Evolutionary conservation across 2,113 vertebrate genomes (phyloP).

Genomic region (Neolamprologus tretocephalus): DNA sequence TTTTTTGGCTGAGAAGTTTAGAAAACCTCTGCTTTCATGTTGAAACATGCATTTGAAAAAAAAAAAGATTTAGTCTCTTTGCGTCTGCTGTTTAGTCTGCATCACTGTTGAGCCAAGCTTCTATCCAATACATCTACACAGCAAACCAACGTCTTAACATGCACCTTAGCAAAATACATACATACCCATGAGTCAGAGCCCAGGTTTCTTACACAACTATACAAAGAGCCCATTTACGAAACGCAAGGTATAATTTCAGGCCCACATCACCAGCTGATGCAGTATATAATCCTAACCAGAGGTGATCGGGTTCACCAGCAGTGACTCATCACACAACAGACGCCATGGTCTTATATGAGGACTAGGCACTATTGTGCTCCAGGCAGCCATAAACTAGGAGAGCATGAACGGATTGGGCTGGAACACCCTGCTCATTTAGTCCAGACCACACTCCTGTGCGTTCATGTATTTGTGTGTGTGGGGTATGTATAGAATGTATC

Average conservation of each 20-base stretch:
- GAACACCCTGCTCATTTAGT: slow-evolving; percentile 28
- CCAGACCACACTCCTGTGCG: neutral
- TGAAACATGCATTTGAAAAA: neutral
- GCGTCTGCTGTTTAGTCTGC: neutral
- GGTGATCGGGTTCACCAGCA: slow-evolving; percentile 17
- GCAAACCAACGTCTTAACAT: neutral
- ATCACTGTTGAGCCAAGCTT: neutral
- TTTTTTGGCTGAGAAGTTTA: neutral
- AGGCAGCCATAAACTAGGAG: slow-evolving; percentile 25
- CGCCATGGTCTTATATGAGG: neutral
- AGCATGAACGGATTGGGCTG: slow-evolving; percentile 22
- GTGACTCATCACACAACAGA: slow-evolving; percentile 27
- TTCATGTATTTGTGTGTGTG: neutral
- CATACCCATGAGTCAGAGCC: neutral
- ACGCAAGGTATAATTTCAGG: neutral
- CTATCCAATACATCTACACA: neutral
- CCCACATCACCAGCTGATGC: neutral
- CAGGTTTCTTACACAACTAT: neutral
- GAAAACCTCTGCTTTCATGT: neutral
- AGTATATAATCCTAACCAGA: neutral
- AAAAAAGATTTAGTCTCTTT: neutral
- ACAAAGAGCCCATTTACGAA: neutral
- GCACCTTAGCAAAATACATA: neutral
- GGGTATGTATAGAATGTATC: slow-evolving; percentile 55
- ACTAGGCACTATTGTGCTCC: slow-evolving; percentile 11